Evolutionary conservation across 2,888 invertebrate species (phyloP).

Genomic region (Brenthis ino): DNA sequence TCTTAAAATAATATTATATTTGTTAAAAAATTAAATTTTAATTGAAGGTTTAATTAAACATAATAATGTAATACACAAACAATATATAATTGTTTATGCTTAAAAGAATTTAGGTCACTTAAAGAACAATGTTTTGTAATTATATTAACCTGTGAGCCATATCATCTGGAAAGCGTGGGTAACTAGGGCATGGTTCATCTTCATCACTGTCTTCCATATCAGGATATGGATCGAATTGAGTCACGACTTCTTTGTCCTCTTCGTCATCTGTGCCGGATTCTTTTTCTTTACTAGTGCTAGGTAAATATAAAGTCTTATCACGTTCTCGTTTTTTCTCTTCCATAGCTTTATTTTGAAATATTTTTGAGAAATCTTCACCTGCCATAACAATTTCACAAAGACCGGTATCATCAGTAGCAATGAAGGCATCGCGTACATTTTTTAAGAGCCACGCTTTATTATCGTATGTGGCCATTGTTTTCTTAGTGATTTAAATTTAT

Average conservation of each 20-base stretch:
- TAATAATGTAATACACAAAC: too few species aligned
- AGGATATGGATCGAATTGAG: slow-evolving; percentile 86
- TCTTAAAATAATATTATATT: too few species aligned
- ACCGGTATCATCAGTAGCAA: slow-evolving; percentile 97
- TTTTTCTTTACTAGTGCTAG: slow-evolving; percentile 63
- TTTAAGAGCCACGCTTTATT: slow-evolving; percentile 96
- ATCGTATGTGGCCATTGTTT: slow-evolving; percentile 94
- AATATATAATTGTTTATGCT: too few species aligned
- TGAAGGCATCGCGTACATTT: slow-evolving; percentile 96
- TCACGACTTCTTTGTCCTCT: slow-evolving; percentile 68
- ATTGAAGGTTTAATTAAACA: too few species aligned
- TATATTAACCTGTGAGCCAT: slow-evolving; percentile 33
- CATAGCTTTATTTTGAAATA: slow-evolving; percentile 72
- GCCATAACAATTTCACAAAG: slow-evolving; percentile 96
- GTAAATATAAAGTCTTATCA: slow-evolving; percentile 58
- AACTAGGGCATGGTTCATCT: slow-evolving; percentile 79
- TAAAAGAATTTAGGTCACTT: too few species aligned
- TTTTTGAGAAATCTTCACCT: slow-evolving; percentile 88
- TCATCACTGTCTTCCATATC: slow-evolving; percentile 90
- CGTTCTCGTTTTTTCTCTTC: slow-evolving; percentile 67
- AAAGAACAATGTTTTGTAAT: not conserved
- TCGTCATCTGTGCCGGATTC: slow-evolving; percentile 61
- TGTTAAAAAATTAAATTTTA: too few species aligned
- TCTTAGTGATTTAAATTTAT: slow-evolving; percentile 22
- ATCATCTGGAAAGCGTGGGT: slow-evolving; percentile 36